Conservation (phyloP, 92 coral and sea anemone species). For the Heteractis magnifica region DNA sequence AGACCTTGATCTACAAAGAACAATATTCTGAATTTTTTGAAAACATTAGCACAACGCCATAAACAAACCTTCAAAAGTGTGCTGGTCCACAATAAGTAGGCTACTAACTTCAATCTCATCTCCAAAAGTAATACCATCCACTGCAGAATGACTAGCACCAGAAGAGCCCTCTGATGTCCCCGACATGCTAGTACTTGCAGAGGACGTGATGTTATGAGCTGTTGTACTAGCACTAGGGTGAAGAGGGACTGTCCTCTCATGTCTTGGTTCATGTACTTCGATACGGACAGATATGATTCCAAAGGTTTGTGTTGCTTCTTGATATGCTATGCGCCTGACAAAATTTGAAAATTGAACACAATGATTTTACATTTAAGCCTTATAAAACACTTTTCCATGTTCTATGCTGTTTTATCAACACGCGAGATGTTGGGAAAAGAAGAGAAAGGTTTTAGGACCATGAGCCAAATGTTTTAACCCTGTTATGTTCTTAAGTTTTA, state of each 20-base stretch:
- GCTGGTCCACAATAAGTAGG: conserved; percentile 85
- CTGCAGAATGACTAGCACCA: conserved; percentile 48
- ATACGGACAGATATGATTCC: conserved; percentile 84
- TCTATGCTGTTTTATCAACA: no score
- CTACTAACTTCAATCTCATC: conserved; percentile 93
- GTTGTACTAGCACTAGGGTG: conserved; percentile 94
- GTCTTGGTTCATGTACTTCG: conserved; percentile 74
- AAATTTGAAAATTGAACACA: background rate
- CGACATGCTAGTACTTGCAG: conserved; percentile 44
- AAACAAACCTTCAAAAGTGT: conserved; percentile 90
- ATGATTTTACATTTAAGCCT: background rate
- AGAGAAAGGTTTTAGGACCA: no score
- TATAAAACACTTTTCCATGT: no score
- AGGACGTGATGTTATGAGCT: conserved; percentile 79
- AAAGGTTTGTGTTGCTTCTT: conserved; percentile 91
- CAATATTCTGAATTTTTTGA: no score
- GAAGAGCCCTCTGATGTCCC: conserved; percentile 45
- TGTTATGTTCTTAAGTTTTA: background rate
- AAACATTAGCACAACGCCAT: no score
- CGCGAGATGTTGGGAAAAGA: no score
- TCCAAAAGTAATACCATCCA: conserved; percentile 97
- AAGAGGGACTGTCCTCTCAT: conserved; percentile 70
- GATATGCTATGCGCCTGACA: conserved; percentile 87
- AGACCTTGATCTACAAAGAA: no score
- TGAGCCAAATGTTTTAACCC: no score